A percentile compares a stretch with the other conserved stretches of the same genome.
Conservation (phyloP, 2,888 invertebrate species). For the Mythimna ferrago region DNA sequence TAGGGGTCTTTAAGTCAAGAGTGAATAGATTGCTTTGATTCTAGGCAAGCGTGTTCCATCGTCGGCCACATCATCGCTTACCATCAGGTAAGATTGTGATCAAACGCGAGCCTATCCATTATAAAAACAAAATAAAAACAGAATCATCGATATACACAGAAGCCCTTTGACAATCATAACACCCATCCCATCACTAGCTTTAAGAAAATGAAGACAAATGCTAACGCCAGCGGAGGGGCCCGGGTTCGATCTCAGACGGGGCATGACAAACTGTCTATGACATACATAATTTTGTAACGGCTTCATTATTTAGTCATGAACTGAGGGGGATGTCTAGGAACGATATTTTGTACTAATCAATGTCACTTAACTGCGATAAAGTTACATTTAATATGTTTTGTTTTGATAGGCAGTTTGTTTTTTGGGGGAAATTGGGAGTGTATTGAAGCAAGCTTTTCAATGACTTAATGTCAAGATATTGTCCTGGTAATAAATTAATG, state of each 20-base stretch:
- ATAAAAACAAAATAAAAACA: no score
- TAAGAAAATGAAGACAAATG: constrained; percentile 90
- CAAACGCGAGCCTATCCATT: no score
- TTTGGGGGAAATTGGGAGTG: neutral
- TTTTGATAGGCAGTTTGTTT: constrained; percentile 25
- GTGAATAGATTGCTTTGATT: no score
- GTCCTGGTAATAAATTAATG: neutral
- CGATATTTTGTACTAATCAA: constrained; percentile 66
- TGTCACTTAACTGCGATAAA: constrained; percentile 61
- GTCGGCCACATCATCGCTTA: no score
- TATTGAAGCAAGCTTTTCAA: neutral
- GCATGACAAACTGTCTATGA: constrained; percentile 90
- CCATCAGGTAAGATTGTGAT: no score
- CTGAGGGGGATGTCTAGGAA: constrained; percentile 62
- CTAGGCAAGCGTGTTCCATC: no score
- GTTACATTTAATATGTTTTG: constrained; percentile 50
- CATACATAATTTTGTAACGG: constrained; percentile 87
- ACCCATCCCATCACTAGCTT: constrained; percentile 62
- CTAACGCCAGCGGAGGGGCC: constrained; percentile 79
- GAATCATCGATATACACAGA: constrained; percentile 15
- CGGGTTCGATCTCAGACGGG: constrained; percentile 83
- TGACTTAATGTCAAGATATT: neutral
- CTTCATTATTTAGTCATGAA: constrained; percentile 85
- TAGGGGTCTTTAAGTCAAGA: no score
- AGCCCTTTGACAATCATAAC: constrained; percentile 15